A percentile compares a stretch with the other conserved stretches of the same genome.
These are phyloP conservation scores for Microhierax caerulescens DNA, from an alignment of 2,797 vertebrate genomes.

Conservation along the genomic window DNA sequence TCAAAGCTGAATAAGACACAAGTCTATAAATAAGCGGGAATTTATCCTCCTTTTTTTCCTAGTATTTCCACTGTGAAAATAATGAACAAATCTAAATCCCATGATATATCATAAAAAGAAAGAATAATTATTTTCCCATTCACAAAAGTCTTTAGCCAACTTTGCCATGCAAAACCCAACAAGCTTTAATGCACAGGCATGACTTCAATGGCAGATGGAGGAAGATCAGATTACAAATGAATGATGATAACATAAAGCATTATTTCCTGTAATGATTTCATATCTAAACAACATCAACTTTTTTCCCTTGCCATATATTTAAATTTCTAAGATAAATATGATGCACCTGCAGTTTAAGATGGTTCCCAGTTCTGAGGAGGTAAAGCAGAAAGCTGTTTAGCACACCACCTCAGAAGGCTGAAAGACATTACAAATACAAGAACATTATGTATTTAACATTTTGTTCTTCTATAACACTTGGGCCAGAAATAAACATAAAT, in stretches of 20 bases:
- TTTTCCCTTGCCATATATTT: background rate
- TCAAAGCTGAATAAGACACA: background rate
- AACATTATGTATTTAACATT: conserved; percentile 57
- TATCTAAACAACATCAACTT: background rate
- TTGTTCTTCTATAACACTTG: conserved; percentile 42
- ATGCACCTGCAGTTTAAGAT: conserved; percentile 58
- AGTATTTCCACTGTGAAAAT: background rate
- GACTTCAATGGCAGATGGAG: background rate
- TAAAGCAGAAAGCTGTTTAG: conserved; percentile 29
- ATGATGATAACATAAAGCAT: background rate
- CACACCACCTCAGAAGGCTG: conserved; percentile 34
- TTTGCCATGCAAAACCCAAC: conserved; percentile 27
- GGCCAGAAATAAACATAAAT: conserved; percentile 41
- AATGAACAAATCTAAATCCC: background rate
- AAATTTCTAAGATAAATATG: background rate
- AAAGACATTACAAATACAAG: conserved; percentile 44
- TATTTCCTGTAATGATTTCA: background rate
- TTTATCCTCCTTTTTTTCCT: background rate
- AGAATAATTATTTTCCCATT: background rate
- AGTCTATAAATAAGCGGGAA: background rate
- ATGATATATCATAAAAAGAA: background rate
- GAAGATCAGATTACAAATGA: background rate
- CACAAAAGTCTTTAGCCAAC: background rate
- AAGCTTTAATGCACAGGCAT: background rate
- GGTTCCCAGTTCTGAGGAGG: conserved; percentile 27